Percentiles rank a stretch among this genome's conserved stretches.
Evolutionary conservation across 1,140 invertebrate genomes (phyloP).

Genomic region (Zelostemma sp.): DNA sequence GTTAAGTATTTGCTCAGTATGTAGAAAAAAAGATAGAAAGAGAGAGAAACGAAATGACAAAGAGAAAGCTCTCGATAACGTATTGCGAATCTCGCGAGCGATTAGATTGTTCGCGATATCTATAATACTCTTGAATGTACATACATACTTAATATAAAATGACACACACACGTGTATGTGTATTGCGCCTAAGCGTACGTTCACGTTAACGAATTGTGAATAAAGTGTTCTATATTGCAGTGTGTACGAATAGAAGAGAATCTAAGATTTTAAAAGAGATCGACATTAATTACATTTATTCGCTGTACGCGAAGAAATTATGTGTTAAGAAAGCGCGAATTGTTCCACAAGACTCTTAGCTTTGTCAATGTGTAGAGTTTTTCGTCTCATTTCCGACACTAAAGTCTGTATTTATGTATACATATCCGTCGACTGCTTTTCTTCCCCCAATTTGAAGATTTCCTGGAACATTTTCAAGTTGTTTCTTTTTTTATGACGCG

Average conservation of each 20-base stretch:
- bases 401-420: conserved; percentile 22
- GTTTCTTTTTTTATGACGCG: too few species aligned
- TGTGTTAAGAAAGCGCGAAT: too few species aligned
- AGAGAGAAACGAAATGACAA: not conserved
- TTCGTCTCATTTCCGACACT: conserved; percentile 3
- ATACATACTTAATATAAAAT: conserved; percentile 33
- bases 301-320: too few species aligned
- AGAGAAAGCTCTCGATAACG: conserved; percentile 13
- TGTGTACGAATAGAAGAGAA: conserved; percentile 36
- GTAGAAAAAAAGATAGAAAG: not conserved
- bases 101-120: conserved; percentile 27
- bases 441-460: not conserved
- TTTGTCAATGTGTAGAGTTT: conserved; percentile 28
- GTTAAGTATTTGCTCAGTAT: not conserved
- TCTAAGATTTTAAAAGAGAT: conserved; percentile 42
- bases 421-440: conserved; percentile 33
- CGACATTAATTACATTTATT: conserved; percentile 12
- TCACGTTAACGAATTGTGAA: conserved; percentile 39
- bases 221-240: conserved; percentile 39
- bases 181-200: conserved; percentile 24
- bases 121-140: conserved; percentile 47
- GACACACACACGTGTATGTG: conserved; percentile 23
- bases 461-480: too few species aligned
- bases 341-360: conserved; percentile 21
- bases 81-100: conserved; percentile 18